Evolutionary conservation across 2,113 vertebrate genomes (phyloP).

Genomic region (Pipra filicauda): DNA sequence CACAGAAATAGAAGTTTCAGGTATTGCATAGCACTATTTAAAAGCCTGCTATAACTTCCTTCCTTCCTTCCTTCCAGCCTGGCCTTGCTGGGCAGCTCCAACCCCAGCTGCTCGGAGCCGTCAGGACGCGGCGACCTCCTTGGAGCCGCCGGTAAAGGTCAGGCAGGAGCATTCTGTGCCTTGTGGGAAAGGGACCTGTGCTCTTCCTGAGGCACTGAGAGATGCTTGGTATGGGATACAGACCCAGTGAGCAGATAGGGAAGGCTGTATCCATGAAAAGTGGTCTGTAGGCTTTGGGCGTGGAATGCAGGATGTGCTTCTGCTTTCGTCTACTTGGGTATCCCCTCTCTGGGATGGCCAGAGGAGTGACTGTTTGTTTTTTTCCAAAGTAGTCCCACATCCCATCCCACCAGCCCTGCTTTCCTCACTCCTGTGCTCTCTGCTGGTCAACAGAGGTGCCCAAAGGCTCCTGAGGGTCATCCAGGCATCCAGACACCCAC

Average conservation of each 20-base stretch:
- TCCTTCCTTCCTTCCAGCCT: conserved; percentile 60
- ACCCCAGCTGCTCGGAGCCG: neutral
- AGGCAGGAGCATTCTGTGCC: neutral
- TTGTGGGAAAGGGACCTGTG: neutral
- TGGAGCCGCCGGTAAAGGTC: neutral
- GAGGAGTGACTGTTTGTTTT: accelerated
- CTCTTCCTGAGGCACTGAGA: neutral
- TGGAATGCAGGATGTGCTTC: neutral
- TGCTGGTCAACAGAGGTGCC: neutral
- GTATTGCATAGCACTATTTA: conserved; percentile 20
- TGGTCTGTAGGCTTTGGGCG: accelerated
- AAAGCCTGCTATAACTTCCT: conserved; percentile 56
- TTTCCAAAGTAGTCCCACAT: neutral
- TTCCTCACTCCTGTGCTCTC: neutral
- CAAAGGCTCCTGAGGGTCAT: neutral
- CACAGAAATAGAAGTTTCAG: conserved; percentile 36
- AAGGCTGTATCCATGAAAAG: accelerated
- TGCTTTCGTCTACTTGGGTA: accelerated
- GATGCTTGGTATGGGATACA: accelerated
- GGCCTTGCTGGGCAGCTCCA: neutral
- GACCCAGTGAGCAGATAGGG: neutral
- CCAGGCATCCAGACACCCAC: neutral
- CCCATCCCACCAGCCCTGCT: neutral
- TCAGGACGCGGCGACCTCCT: neutral
- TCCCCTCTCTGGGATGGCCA: neutral